Evolutionary conservation across 2,797 vertebrate genomes (phyloP), one percentile per base, ranked within the genome.

Genomic region (Tarsius wallacei): DNA sequence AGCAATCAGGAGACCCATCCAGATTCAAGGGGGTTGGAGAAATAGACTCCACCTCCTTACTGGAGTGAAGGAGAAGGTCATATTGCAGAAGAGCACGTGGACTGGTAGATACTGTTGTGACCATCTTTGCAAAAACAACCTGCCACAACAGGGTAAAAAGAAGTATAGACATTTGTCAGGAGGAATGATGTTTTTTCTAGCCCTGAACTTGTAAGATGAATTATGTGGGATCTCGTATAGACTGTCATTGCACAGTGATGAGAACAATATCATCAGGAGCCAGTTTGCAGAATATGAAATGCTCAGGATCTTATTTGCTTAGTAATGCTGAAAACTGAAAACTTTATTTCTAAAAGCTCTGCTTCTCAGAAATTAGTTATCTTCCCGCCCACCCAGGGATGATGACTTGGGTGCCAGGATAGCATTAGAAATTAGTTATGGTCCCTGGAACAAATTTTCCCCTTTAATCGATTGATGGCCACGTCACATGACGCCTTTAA

Each of bases 321-420:
- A 57, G 14, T 77, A 64, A 68, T 82, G 77, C 49, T 61, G 36
- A 77, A 90, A 92, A 68, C 57, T n/a, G 26, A 88, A 78, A 26
- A 53, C 57, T 59, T 83, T 64, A 26, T 81, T 89, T 90, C 74
- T 31, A 82, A 87, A 57, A 93, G 36, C 73, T 76, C 53, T 66
- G 64, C 21, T 73, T 59, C 82, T 94, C 36, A 59, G 57, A 88
- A 95, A 63, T 85, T 64, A 42, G 42, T 42, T 42, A 42, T 42
- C 42, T 42, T 42, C 42, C 42, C 42, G 42, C 42, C 42, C 42
- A 42, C 42, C 42, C 42, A 42, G 42, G 4, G 4, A 42, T 42
- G 42, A 42, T 42, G 42, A 42, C 42, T 42, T 42, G 42, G 42
- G 42, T 42, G 42, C 42, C 42, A 42, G 42, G 42, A 42, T 42